Evolutionary conservation across 2,888 invertebrate species (phyloP).

Genomic region (Lasiommata megera): DNA sequence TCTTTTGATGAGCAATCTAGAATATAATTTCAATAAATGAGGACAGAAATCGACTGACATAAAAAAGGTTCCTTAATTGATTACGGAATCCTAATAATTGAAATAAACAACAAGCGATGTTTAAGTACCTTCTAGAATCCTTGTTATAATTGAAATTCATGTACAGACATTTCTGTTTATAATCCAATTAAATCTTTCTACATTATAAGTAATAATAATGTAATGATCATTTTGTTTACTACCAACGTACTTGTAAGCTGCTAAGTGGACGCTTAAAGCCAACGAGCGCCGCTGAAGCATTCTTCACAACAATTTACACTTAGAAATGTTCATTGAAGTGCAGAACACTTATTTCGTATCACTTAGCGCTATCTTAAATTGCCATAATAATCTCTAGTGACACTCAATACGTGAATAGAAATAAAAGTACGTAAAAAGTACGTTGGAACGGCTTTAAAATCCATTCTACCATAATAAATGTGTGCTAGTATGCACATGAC

Average conservation of each 20-base stretch:
- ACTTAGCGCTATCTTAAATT: conserved; percentile 11
- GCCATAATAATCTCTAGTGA: conserved; percentile 5
- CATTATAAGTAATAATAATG: not conserved
- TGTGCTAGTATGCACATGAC: no score
- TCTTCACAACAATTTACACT: conserved; percentile 14
- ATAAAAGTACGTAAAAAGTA: not conserved
- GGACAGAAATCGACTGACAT: no score
- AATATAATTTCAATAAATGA: no score
- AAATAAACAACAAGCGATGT: no score
- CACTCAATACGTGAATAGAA: not conserved
- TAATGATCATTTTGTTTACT: not conserved
- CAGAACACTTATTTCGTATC: conserved; percentile 14
- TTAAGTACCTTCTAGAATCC: no score
- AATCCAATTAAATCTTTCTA: no score
- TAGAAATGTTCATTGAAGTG: conserved; percentile 13
- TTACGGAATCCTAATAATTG: no score
- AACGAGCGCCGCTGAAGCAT: conserved; percentile 2
- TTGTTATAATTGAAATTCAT: no score
- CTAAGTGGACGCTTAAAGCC: conserved; percentile 4
- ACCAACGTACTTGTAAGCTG: not conserved
- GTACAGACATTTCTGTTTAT: no score
- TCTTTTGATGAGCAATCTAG: no score
- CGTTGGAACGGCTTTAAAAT: no score
- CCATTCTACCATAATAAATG: no score
- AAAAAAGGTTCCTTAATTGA: not conserved